A percentile compares a stretch with the other conserved stretches of the same genome.
These are phyloP conservation scores for Phalacrocorax pelagicus DNA, from an alignment of 2,113 vertebrate genomes.

Conservation along the genomic window DNA sequence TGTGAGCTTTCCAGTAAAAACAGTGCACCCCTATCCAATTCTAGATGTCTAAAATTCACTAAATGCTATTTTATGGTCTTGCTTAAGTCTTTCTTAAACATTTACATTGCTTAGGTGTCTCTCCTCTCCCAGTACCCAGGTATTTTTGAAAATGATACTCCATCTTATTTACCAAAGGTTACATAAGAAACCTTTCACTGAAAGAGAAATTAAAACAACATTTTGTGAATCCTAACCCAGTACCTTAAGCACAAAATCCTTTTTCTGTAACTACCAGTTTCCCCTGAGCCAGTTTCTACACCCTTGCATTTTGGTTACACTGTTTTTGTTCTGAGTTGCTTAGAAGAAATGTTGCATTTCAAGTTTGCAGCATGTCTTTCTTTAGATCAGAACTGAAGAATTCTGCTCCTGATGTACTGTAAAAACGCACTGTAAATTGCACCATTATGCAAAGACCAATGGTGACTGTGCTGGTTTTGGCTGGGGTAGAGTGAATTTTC, in stretches of 20 bases:
- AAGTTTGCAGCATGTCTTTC: background rate
- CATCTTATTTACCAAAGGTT: background rate
- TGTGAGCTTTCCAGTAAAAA: background rate
- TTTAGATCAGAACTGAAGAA: background rate
- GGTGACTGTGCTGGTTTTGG: background rate
- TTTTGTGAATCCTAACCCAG: background rate
- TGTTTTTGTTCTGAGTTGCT: background rate
- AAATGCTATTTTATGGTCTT: background rate
- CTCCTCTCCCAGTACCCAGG: background rate
- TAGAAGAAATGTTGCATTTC: background rate
- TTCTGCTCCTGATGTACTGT: background rate
- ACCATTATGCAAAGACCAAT: background rate
- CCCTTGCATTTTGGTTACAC: background rate
- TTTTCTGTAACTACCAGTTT: background rate
- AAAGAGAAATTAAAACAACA: background rate
- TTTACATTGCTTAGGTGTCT: background rate
- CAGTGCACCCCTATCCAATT: background rate
- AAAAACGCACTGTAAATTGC: background rate
- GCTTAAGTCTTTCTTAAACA: background rate
- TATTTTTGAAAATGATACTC: background rate
- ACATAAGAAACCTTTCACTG: background rate
- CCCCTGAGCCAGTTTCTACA: background rate
- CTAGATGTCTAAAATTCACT: background rate
- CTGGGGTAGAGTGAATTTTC: too few relatives aligned
- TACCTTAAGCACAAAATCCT: background rate